Evolutionary conservation across 2,797 vertebrate genomes (phyloP), one percentile per base, ranked within the genome.

Genomic region (Dromococcyx pavoninus): DNA sequence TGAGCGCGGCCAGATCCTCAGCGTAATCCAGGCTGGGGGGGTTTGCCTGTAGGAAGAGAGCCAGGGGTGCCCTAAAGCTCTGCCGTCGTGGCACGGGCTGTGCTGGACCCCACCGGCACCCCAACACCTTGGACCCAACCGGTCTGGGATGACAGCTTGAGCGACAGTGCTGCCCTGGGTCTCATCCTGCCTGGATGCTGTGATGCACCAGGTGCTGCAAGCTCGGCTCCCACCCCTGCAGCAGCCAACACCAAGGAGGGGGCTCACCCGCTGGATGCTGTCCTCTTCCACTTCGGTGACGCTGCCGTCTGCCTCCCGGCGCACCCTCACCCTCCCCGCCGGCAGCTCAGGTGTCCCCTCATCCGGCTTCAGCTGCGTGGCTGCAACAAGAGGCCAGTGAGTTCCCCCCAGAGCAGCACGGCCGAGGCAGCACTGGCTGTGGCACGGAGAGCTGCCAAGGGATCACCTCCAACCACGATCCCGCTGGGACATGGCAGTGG

Each of bases 361-460:
- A 1, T 99, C 99, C 0, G 99, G 99, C 90, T 99, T 99, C 85
- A 99, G 97, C 95, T 99, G 98, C 2, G 98, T 99, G 56, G 99
- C 99, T 99, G 97, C 77, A 50, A 75, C 0, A 5, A 73, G 57
- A 80, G 24, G 14, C 10, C 3, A 10, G 8, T 53, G 48, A 58
- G 77, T 3, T n/a, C 23, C 14, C 33, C 23, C 15, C 12, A 0
- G 43, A 0, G 2, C 0, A 4, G 50, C 25, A 11, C 1, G 4
- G 25, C n/a, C 4, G 0, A 3, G 82, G 54, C 51, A 54, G 60
- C 43, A 71, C 60, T 0, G 1, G 50, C 43, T 19, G 44, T 0
- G 17, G 7, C 2, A 0, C 1, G 46, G 17, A 48, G 51, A 41
- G n/a, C 5, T 23, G 61, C 74, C 54, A 0, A 57, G 22, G 64